These are phyloP conservation scores for Lethenteron reissneri DNA, from an alignment of 2,113 vertebrate species.

Conservation along the genomic window DNA sequence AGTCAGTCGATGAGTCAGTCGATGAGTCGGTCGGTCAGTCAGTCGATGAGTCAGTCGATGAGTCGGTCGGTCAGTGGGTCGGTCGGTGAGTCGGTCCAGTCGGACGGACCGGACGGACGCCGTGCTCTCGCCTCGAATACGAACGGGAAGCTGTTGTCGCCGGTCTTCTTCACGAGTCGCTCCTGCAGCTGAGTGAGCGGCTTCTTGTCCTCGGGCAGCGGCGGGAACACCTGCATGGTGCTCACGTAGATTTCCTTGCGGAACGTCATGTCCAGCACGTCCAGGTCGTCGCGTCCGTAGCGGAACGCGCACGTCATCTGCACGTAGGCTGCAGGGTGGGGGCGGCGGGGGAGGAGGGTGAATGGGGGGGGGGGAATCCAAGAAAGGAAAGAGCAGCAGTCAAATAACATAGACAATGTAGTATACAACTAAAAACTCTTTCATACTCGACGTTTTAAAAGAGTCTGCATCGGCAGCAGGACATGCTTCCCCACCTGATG, in stretches of 20 bases:
- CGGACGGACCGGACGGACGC: no score
- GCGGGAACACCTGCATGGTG: constrained; percentile 38
- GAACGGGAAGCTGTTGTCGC: constrained; percentile 44
- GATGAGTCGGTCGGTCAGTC: no score
- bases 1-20: no score
- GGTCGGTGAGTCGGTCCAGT: no score
- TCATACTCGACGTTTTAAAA: no score
- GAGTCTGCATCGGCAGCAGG: no score
- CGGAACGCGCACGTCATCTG: constrained; percentile 50
- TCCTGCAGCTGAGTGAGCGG: constrained; percentile 36
- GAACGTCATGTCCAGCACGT: constrained; percentile 55
- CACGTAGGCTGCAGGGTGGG: constrained; percentile 30
- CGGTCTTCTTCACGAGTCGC: constrained; percentile 38
- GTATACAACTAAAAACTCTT: no score
- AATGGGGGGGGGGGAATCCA: not conserved
- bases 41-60: no score
- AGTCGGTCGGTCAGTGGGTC: no score
- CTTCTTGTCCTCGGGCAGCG: constrained; percentile 12
- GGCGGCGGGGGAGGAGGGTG: not conserved
- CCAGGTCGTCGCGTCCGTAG: constrained; percentile 58
- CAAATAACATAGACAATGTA: no score
- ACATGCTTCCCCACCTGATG: no score
- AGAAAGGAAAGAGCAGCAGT: not conserved
- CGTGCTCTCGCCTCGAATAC: constrained; percentile 32
- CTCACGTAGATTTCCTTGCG: constrained; percentile 54